Evolutionary conservation across 2,113 vertebrate species (phyloP).

Genomic region (Bothrops jararaca): DNA sequence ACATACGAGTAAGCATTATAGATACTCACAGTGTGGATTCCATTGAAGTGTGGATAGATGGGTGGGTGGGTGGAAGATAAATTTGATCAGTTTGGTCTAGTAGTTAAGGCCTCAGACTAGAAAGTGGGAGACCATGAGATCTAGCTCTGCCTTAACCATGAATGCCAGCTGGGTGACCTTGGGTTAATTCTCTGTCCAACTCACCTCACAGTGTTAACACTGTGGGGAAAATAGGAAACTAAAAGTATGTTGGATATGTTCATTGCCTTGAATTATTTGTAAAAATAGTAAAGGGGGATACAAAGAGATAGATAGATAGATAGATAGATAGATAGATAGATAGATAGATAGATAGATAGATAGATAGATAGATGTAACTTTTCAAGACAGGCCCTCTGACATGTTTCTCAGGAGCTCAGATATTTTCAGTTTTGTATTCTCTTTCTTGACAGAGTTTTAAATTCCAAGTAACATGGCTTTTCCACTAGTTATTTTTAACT

Average conservation of each 20-base stretch:
- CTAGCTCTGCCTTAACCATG: neutral
- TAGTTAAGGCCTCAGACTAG: neutral
- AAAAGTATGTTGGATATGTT: neutral
- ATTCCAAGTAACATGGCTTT: neutral
- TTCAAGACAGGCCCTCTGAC: neutral
- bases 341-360: too few relatives aligned
- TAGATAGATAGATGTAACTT: neutral
- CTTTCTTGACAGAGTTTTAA: neutral
- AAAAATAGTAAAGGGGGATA: neutral
- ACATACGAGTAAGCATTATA: neutral
- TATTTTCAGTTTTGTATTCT: neutral
- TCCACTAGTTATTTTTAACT: neutral
- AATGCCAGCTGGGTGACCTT: neutral
- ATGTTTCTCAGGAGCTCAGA: neutral
- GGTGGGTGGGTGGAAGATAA: neutral
- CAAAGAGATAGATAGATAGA: neutral
- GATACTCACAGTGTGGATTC: neutral
- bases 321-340: neutral
- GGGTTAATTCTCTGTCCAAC: neutral
- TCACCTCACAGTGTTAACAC: neutral
- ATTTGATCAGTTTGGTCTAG: neutral
- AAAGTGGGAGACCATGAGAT: neutral
- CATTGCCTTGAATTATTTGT: neutral
- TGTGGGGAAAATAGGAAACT: neutral
- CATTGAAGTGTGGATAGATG: neutral